Evolutionary conservation across 2,888 invertebrate species (phyloP), one percentile per base, ranked within the genome.

Genomic region (Quadroppia sp.): DNA sequence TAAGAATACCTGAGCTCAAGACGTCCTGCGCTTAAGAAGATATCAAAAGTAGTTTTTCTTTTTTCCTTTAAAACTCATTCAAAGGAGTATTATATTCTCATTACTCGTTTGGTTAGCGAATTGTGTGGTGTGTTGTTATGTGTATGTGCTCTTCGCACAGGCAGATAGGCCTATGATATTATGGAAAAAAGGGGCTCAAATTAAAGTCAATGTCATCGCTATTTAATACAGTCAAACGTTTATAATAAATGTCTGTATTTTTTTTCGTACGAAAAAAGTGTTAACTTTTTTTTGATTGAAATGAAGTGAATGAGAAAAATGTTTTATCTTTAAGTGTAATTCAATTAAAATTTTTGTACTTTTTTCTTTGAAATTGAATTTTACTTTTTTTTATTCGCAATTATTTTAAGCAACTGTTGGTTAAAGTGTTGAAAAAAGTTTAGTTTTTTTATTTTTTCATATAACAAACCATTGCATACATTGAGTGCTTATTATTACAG

Each of bases 71-170:
- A 25, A 13, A 30, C 56, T 23, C 53, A 53, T 23, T 53, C 23
- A 53, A 28, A 56, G 28, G 23, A 28, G 28, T 56, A 56, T 56
- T 56, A 56, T 56, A 56, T 56, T 56, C 30, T 56, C 56, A 56
- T 56, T 56, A 56, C 56, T 56, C 28, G 28, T 56, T 17, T 56
- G 11, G 56, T 28, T 56, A 17, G 56, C 28, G 15, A 56, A 13
- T 11, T 9, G 53, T 13, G 53, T 23, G 11, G 11, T 23, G 53
- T 23, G 23, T 53, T 13, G 20, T 2, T 7, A 1, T 53, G 28
- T 30, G 56, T 13, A 17, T 56, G 28, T 23, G 13, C 56, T 56
- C 56, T 28, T 13, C 1, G 20, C 36, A 36, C 36, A 7, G 36
- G 36, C 9, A 36, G 36, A 4, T 36, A 4, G 20, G 23, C 23